Evolutionary conservation across 2,888 invertebrate genomes (phyloP).

Genomic region (Agrochola litura): DNA sequence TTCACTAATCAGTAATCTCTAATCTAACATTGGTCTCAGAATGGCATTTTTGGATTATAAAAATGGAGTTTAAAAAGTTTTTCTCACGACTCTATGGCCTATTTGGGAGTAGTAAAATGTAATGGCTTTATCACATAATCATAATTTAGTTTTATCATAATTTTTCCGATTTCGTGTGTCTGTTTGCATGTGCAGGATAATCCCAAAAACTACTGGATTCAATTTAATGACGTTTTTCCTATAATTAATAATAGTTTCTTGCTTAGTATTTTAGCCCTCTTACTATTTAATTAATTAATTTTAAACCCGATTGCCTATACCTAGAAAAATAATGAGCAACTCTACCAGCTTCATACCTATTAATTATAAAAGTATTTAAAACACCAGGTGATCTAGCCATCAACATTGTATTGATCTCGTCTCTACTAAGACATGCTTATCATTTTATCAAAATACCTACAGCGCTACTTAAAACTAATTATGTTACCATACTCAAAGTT

Average conservation of each 20-base stretch:
- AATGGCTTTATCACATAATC: slow-evolving; percentile 8
- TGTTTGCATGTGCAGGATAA: neutral
- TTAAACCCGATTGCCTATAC: neutral
- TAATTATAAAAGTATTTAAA: slow-evolving; percentile 40
- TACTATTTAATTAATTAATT: neutral
- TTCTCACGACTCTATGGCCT: slow-evolving; percentile 57
- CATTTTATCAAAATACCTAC: slow-evolving; percentile 56
- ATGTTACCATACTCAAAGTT: slow-evolving; percentile 60
- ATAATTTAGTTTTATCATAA: neutral
- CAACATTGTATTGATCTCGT: slow-evolving; percentile 35
- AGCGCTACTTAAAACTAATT: slow-evolving; percentile 63
- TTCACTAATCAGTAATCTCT: slow-evolving; percentile 35
- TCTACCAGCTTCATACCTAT: slow-evolving; percentile 1
- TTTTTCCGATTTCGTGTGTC: neutral
- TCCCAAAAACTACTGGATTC: neutral
- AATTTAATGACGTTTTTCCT: neutral
- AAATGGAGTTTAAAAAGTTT: slow-evolving; percentile 20
- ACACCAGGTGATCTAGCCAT: slow-evolving; percentile 37
- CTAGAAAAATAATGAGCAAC: neutral
- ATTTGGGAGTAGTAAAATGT: slow-evolving; percentile 13
- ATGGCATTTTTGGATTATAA: slow-evolving; percentile 35
- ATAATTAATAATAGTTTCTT: neutral
- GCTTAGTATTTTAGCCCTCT: neutral
- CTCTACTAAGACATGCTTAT: slow-evolving; percentile 42
- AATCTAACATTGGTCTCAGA: slow-evolving; percentile 46